Base-by-base conservation (phyloP, 1,140 invertebrate species). In the Marisa cornuarietis region DNA sequence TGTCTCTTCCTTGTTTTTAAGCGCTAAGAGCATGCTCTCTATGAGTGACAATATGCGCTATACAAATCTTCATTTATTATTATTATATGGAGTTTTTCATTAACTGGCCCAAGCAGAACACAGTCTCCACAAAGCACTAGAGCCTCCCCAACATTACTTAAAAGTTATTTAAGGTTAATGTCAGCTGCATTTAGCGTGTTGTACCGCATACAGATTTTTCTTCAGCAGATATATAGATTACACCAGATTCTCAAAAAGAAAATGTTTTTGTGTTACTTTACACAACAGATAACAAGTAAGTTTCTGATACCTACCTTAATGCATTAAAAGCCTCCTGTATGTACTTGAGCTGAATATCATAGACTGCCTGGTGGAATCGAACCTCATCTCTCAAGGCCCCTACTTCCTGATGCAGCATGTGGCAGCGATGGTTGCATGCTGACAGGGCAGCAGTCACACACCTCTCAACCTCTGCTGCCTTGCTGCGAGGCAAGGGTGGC, bases 301-400 rank as follows among this genome's bases (percentile, higher is more conserved):
- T 52, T 49, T 10, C 20, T 51, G 22, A 22, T 31, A 78, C 65
- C 58, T 51, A 78, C 79, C 65, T 83, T 6, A 79, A 52, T 58
- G 78, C 76, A 42, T 65, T 75, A 78, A 86, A 87, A 18, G 86
- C 69, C 16, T 84, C 82, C 24, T 87, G 81, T 58, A 85, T 80
- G 61, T 88, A 88, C 24, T 84, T 80, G 13, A 88, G 61, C 82
- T 88, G 86, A 14, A 87, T 76, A 58, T 86, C 80, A 74, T 88
- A 88, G 0, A 88, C 82, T 61, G 78, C 80, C 62, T 86, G 82
- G 75, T 88, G 87, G 79, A 88, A 87, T 74, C 85, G 86, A 51
- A 88, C 81, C 75, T 88, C 87, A 61, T 87, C 85, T 81, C 83
- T 81, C 62, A 88, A 80, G 49, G 78, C 81, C 13, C 76, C 63